Evolutionary conservation across 2,113 vertebrate genomes (phyloP).

Genomic region (Platysternon megacephalum): DNA sequence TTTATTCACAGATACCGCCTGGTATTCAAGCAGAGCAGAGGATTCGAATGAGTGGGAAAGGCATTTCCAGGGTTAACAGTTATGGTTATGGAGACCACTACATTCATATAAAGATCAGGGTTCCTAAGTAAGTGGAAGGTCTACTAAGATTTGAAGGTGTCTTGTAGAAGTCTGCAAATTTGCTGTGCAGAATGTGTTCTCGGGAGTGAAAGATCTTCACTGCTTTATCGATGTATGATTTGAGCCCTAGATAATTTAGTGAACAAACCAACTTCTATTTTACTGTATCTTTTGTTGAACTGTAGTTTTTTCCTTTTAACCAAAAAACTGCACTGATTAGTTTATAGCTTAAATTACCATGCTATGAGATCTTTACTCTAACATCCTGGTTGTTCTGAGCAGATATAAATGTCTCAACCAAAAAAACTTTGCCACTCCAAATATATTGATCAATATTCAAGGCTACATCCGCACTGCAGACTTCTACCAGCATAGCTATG

Average conservation of each 20-base stretch:
- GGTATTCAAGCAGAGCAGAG: conserved; percentile 91
- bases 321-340: background rate
- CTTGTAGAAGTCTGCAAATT: background rate
- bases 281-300: background rate
- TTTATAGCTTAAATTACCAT: background rate
- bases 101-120: conserved; percentile 92
- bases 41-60: conserved; percentile 91
- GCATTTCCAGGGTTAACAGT: conserved; percentile 92
- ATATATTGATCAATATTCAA: background rate
- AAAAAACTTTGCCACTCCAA: background rate
- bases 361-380: background rate
- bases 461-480: background rate
- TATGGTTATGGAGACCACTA: conserved; percentile 96
- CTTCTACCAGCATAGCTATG: background rate
- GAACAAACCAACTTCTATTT: background rate
- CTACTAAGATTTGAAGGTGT: background rate
- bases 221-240: background rate
- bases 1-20: conserved; percentile 86
- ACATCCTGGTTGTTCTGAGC: background rate
- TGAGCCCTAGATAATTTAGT: background rate
- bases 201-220: background rate
- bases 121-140: conserved; percentile 89
- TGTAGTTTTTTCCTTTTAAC: background rate
- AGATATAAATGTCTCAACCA: background rate
- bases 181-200: fast-evolving